Base-by-base conservation (phyloP, 2,113 vertebrate genomes). In the Ceyx melanurus region DNA sequence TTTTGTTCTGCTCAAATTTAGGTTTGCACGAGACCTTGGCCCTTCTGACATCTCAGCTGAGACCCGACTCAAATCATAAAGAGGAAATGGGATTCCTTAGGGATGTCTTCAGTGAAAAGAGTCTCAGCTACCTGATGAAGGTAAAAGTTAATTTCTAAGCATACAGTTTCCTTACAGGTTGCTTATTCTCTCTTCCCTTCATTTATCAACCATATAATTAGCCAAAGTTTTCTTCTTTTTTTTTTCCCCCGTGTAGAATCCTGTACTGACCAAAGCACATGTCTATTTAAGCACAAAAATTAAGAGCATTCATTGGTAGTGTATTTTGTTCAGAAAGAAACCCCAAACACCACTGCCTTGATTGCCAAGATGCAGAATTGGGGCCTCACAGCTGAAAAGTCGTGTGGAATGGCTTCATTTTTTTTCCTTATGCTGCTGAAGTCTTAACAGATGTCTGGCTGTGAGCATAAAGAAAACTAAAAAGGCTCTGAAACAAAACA, bases 1-100 rank as follows among this genome's bases (percentile, higher is more conserved):
- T 87, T 93, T n/a, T 91, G 5, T 81, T 88, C n/a, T 93, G 28
- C 68, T 89, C 16, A 20, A 72, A 77, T 86, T 37, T 75, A 99
- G 99, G 99, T 75, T 96, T 99, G 84, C 99, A 99, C 29, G 99
- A 99, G 97, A 98, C 98, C 73, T 97, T 99, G 97, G 99, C 99
- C 11, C 97, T 99, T 61, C 95, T 99, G 93, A 99, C 98, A 13
- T 99, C 99, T 82, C 99, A 99, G 93, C 98, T 99, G n/a, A 98
- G 98, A 87, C 99, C 99, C 4, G 98, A 98, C 77, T 99, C 98
- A 70, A 99, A 98, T 95, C 98, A 99, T 70, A 98, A 98, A 94
- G 99, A 99, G 77, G 98, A 99, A 94, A 97, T 99, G 97, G 98
- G 98, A 82, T 99, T 99, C 95, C 98, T 99, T 83, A 97, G 97